These are phyloP conservation scores for Calcarius ornatus DNA, from an alignment of 2,113 vertebrate genomes.

Conservation along the genomic window DNA sequence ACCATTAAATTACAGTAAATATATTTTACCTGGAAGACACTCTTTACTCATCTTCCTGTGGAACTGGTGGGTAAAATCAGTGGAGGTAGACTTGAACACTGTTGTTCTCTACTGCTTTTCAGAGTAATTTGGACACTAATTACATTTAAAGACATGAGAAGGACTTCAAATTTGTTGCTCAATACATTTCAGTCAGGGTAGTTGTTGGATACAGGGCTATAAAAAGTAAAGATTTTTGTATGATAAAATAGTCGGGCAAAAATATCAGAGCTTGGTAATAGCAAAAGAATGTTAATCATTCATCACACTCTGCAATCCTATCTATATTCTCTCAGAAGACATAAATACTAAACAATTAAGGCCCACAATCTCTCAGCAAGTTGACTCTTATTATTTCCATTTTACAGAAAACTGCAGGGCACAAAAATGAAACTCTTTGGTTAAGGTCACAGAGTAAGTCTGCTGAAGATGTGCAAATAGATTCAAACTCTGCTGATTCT, in stretches of 20 bases:
- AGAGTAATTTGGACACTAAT: not conserved
- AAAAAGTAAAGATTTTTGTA: not conserved
- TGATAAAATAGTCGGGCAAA: not conserved
- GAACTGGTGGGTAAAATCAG: not conserved
- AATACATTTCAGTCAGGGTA: not conserved
- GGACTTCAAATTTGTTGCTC: not conserved
- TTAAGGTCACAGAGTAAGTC: not conserved
- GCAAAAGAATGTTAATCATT: not conserved
- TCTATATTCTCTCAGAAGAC: not conserved
- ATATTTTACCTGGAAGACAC: not conserved
- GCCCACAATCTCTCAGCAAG: not conserved
- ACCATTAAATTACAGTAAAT: not conserved
- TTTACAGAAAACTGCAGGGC: not conserved
- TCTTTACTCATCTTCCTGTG: not conserved
- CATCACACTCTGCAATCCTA: not conserved
- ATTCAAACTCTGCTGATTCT: not conserved
- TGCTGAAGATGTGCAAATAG: not conserved
- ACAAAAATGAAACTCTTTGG: not conserved
- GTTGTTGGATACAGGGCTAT: not conserved
- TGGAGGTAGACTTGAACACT: not conserved
- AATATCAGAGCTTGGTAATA: not conserved
- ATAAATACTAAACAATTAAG: slow-evolving; percentile 22
- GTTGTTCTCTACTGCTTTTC: not conserved
- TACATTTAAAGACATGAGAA: not conserved
- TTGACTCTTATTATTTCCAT: not conserved